Evolutionary conservation across 1,140 invertebrate genomes (phyloP).

Genomic region (Micrasema minimum): DNA sequence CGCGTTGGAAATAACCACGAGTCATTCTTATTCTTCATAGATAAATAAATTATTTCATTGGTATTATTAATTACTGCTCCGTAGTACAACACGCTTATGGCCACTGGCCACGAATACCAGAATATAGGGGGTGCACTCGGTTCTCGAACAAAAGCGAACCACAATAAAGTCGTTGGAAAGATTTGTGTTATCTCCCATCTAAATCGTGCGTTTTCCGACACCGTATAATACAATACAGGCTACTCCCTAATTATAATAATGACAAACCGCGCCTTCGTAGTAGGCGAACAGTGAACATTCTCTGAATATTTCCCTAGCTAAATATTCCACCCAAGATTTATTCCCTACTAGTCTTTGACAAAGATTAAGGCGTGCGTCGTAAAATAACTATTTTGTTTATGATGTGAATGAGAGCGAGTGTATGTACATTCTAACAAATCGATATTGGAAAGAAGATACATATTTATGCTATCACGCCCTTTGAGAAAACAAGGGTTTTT

Average conservation of each 20-base stretch:
- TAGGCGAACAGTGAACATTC: constrained; percentile 4
- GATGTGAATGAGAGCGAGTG: not conserved
- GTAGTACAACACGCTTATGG: constrained; percentile 12
- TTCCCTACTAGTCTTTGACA: not conserved
- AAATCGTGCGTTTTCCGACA: constrained; percentile 42
- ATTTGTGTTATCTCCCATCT: constrained; percentile 44
- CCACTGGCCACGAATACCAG: constrained; percentile 13
- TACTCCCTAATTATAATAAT: constrained; percentile 41
- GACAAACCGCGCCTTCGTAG: constrained; percentile 9
- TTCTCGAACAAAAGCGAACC: constrained; percentile 10
- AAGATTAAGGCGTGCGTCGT: constrained; percentile 10
- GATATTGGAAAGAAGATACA: too few relatives aligned
- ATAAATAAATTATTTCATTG: constrained; percentile 23
- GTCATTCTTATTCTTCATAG: constrained; percentile 2
- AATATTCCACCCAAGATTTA: not conserved
- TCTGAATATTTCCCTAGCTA: not conserved
- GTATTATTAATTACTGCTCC: constrained; percentile 23
- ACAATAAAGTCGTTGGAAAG: constrained; percentile 42
- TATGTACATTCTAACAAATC: not conserved
- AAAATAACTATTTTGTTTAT: constrained; percentile 7
- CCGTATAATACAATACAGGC: constrained; percentile 35
- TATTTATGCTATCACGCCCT: too few relatives aligned
- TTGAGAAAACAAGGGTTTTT: too few relatives aligned
- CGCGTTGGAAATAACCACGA: not conserved
- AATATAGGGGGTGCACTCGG: constrained; percentile 8